A percentile compares a stretch with the other conserved stretches of the same genome.
Evolutionary conservation across 2,113 vertebrate genomes (phyloP).

Genomic region (Lepus europaeus): DNA sequence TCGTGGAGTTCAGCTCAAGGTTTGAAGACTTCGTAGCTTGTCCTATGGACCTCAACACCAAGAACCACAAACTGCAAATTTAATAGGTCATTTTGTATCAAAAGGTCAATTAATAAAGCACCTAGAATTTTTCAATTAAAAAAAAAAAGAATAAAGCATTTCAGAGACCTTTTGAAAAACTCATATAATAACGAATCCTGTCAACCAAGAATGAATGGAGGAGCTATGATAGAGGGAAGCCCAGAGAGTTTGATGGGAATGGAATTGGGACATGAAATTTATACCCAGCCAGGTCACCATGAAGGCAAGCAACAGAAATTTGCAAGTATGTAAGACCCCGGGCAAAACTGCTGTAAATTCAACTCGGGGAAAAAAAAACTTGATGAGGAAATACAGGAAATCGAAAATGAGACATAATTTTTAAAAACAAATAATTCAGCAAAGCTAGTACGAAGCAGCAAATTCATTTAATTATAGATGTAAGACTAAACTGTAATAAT

Average conservation of each 20-base stretch:
- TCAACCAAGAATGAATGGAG: not conserved
- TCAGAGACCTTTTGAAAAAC: not conserved
- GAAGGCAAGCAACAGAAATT: constrained; percentile 9
- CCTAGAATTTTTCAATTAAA: no score
- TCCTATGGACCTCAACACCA: no score
- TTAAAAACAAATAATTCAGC: constrained; percentile 36
- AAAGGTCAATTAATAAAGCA: no score
- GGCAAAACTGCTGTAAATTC: not conserved
- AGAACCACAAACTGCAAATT: no score
- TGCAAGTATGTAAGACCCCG: not conserved
- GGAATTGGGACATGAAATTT: not conserved
- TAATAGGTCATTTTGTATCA: no score
- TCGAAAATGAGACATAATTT: constrained; percentile 11
- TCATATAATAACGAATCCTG: not conserved
- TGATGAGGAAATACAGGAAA: constrained; percentile 28
- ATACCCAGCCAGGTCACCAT: not conserved
- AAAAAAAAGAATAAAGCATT: not conserved
- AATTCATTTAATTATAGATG: constrained; percentile 63
- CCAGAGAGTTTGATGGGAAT: not conserved
- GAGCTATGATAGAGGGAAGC: not conserved
- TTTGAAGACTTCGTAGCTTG: no score
- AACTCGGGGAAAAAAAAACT: not conserved
- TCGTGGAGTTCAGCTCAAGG: no score
- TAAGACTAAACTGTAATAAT: constrained; percentile 59
- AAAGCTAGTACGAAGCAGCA: not conserved